Evolutionary conservation across 2,797 vertebrate species (phyloP).

Genomic region (Macropodus opercularis): DNA sequence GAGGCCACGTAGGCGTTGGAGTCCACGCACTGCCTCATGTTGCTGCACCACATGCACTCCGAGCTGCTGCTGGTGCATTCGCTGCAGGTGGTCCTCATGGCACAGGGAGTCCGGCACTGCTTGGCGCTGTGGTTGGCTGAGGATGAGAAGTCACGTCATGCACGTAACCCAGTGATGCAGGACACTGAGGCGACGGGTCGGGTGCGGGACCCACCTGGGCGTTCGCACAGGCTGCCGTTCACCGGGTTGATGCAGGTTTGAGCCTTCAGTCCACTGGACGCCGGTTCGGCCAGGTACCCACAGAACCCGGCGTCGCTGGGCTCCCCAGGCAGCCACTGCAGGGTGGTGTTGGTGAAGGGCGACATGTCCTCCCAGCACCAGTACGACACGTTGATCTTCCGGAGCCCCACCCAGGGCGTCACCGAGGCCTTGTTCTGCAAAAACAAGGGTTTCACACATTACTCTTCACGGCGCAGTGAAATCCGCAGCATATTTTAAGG

Average conservation of each 20-base stretch:
- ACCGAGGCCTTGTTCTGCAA: conserved; percentile 86
- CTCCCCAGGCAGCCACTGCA: conserved; percentile 92
- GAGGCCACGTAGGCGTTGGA: conserved; percentile 98
- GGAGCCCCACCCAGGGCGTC: conserved; percentile 96
- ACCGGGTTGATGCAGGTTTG: conserved; percentile 93
- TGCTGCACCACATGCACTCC: conserved; percentile 99
- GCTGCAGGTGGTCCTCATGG: conserved; percentile 86
- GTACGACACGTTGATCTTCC: conserved; percentile 97
- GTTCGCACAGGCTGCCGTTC: conserved; percentile 94
- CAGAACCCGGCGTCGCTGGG: conserved; percentile 97
- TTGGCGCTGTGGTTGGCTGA: conserved; percentile 97
- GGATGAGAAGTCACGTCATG: too few species aligned
- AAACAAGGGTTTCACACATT: neutral
- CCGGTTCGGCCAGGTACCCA: conserved; percentile 91
- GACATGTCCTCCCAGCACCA: conserved; percentile 99
- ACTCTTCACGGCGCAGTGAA: too few species aligned
- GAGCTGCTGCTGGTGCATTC: conserved; percentile 97
- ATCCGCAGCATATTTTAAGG: too few species aligned
- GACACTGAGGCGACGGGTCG: too few species aligned
- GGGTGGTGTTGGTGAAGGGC: conserved; percentile 92
- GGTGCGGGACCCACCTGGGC: conserved; percentile 86
- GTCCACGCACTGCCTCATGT: conserved; percentile 98
- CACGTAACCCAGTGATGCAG: too few species aligned
- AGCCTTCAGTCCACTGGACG: conserved; percentile 88
- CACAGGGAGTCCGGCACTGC: conserved; percentile 94